A percentile compares a stretch with the other conserved stretches of the same genome.
These are phyloP conservation scores for Chloroceryle amazona DNA, from an alignment of 2,797 vertebrate species.

Conservation along the genomic window DNA sequence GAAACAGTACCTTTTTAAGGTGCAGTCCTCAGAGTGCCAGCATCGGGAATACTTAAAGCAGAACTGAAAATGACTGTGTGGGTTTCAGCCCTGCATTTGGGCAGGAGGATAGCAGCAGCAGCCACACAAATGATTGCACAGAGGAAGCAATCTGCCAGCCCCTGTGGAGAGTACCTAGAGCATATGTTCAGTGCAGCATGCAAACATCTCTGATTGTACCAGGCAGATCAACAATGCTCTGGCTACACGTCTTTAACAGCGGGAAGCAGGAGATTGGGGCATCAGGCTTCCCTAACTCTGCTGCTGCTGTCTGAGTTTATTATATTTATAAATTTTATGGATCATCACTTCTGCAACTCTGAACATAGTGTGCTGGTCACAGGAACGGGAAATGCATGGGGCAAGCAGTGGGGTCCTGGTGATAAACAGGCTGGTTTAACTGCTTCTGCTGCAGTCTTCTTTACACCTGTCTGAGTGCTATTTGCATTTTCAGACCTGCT, in stretches of 20 bases:
- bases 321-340: background rate
- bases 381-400: background rate
- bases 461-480: background rate
- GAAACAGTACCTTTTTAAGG: background rate
- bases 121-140: background rate
- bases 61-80: background rate
- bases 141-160: conserved; percentile 53
- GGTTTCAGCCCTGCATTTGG: background rate
- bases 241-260: background rate
- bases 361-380: background rate
- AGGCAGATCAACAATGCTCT: background rate
- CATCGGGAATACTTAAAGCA: background rate
- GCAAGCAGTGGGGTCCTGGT: background rate
- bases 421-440: background rate
- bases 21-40: background rate
- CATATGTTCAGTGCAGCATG: conserved; percentile 59
- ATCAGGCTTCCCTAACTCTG: background rate
- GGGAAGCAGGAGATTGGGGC: conserved; percentile 19
- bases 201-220: background rate
- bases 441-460: background rate
- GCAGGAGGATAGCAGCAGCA: background rate
- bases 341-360: background rate
- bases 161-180: background rate
- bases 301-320: conserved; percentile 49
- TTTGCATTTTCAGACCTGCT: background rate